Percentiles rank a stretch among this genome's conserved stretches.
Evolutionary conservation across 1,140 invertebrate genomes (phyloP).

Genomic region (Drosophila oshimai): DNA sequence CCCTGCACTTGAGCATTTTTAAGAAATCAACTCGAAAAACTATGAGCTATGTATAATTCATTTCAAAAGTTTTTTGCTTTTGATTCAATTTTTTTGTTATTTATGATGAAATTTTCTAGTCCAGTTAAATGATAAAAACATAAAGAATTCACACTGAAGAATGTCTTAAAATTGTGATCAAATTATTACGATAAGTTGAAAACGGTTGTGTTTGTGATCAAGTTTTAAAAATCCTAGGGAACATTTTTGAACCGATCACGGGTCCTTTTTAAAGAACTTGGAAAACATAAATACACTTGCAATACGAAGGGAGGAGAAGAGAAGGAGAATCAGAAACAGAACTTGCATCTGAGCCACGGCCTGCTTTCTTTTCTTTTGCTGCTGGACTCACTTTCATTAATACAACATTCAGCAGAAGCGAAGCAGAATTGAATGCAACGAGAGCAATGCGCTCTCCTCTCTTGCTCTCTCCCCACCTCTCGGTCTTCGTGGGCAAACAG

Average conservation of each 20-base stretch:
- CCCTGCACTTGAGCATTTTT: background rate
- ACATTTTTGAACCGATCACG: background rate
- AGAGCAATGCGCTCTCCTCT: slow-evolving; percentile 44
- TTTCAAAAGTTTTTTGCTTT: too few relatives aligned
- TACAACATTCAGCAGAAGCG: slow-evolving; percentile 48
- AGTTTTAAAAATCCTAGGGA: background rate
- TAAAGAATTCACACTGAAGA: too few relatives aligned
- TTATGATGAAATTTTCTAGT: too few relatives aligned
- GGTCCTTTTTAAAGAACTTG: background rate
- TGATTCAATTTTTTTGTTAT: too few relatives aligned
- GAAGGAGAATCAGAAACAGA: background rate
- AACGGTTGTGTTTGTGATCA: background rate
- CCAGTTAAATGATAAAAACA: too few relatives aligned
- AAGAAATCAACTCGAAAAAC: too few relatives aligned
- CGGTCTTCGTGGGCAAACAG: slow-evolving; percentile 45
- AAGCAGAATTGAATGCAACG: slow-evolving; percentile 63
- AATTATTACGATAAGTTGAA: background rate
- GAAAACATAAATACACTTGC: slow-evolving; percentile 40
- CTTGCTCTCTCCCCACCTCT: background rate
- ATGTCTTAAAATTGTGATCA: too few relatives aligned
- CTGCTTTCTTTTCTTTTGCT: slow-evolving; percentile 65
- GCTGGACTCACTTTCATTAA: slow-evolving; percentile 76
- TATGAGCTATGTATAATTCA: too few relatives aligned
- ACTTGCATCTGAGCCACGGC: slow-evolving; percentile 23
- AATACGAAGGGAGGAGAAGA: background rate